Conservation (phyloP, 2,113 vertebrate species). For the Tychaedon coryphoeus region DNA sequence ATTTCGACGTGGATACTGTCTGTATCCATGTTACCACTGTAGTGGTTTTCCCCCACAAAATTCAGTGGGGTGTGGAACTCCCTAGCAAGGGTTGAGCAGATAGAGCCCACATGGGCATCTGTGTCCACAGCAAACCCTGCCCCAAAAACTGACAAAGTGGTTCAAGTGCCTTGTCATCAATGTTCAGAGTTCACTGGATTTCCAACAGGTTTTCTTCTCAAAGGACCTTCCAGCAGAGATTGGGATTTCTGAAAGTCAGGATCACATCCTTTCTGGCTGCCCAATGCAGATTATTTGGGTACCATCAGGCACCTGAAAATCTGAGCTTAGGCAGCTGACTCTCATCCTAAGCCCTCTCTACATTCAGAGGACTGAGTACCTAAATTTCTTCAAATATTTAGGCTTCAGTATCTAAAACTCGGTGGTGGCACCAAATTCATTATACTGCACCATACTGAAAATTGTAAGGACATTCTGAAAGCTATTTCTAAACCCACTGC, state of each 20-base stretch:
- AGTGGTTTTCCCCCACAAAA: background rate
- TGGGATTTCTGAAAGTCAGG: background rate
- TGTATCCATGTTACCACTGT: background rate
- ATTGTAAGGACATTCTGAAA: background rate
- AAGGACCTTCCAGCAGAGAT: background rate
- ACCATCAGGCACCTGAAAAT: background rate
- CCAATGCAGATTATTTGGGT: background rate
- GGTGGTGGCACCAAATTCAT: background rate
- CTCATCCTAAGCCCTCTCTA: fast-evolving
- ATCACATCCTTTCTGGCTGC: fast-evolving
- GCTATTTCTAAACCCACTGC: background rate
- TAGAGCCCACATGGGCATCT: background rate
- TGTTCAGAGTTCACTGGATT: fast-evolving
- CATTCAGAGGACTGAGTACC: background rate
- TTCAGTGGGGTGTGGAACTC: fast-evolving
- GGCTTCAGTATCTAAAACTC: background rate
- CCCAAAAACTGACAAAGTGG: background rate
- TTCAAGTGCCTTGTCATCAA: background rate
- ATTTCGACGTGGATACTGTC: background rate
- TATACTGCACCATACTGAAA: background rate
- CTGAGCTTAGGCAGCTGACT: background rate
- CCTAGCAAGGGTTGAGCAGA: background rate
- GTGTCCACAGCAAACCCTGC: background rate
- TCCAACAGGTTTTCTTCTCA: background rate
- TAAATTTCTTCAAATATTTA: background rate